These are phyloP conservation scores for Copidosoma floridanum DNA, from an alignment of 1,140 invertebrate species.

Conservation along the genomic window DNA sequence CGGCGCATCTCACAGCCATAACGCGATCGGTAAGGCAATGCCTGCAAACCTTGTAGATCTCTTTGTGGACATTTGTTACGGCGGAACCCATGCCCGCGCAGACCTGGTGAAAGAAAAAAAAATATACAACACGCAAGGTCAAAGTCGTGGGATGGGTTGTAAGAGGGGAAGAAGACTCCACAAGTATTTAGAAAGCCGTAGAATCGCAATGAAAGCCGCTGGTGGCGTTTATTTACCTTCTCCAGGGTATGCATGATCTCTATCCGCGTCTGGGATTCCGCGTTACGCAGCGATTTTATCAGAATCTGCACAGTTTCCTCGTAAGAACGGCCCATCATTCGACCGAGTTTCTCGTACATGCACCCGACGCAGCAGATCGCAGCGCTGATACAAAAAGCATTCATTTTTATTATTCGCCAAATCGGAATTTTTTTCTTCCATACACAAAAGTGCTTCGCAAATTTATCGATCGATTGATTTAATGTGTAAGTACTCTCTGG, in stretches of 20 bases:
- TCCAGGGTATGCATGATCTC: constrained; percentile 97
- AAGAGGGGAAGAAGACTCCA: no score
- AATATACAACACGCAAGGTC: no score
- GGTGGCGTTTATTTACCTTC: constrained; percentile 68
- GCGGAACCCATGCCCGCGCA: constrained; percentile 86
- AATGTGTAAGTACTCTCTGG: no score
- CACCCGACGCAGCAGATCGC: constrained; percentile 94
- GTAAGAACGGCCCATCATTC: constrained; percentile 98
- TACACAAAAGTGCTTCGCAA: no score
- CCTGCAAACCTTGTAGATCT: constrained; percentile 86
- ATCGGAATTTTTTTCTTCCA: no score
- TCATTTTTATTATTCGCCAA: no score
- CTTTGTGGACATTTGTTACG: constrained; percentile 83
- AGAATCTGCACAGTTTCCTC: constrained; percentile 95
- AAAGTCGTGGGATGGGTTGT: no score
- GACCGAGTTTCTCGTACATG: constrained; percentile 96
- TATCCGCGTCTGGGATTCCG: constrained; percentile 92
- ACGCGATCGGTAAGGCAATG: constrained; percentile 85
- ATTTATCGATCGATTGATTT: no score
- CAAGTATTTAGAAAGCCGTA: no score
- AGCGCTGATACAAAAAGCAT: no score
- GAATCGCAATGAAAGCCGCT: no score
- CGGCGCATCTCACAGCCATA: constrained; percentile 86
- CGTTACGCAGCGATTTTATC: constrained; percentile 87
- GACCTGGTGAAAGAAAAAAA: no score